Conservation (phyloP, 2,797 vertebrate species). For the Siniperca undulata region DNA sequence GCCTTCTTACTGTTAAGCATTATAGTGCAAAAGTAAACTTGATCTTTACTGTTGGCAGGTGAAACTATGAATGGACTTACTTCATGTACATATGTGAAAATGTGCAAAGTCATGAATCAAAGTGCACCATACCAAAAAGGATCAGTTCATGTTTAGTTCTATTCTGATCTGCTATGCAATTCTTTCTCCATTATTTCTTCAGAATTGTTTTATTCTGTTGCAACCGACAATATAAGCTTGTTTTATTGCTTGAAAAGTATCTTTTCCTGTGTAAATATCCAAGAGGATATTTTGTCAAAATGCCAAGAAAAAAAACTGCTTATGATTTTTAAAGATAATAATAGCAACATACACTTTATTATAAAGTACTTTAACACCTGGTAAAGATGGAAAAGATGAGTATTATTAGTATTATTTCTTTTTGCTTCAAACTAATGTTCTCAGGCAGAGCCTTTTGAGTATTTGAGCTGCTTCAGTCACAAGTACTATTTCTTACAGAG, state of each 20-base stretch:
- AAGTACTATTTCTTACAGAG: slow-evolving; percentile 81
- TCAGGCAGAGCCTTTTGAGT: slow-evolving; percentile 95
- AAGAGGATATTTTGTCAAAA: slow-evolving; percentile 88
- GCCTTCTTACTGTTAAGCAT: slow-evolving; percentile 76
- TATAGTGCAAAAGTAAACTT: slow-evolving; percentile 76
- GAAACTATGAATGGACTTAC: slow-evolving; percentile 84
- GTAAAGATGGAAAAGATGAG: slow-evolving; percentile 82
- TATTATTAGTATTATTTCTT: slow-evolving; percentile 83
- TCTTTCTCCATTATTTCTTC: slow-evolving; percentile 85
- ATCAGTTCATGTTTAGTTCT: slow-evolving; percentile 87
- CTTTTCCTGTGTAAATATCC: slow-evolving; percentile 87
- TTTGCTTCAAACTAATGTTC: slow-evolving; percentile 86
- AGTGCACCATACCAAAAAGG: slow-evolving; percentile 92
- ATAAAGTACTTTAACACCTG: slow-evolving; percentile 87
- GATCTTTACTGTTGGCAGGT: slow-evolving; percentile 73
- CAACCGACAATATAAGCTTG: slow-evolving; percentile 91
- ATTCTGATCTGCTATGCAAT: slow-evolving; percentile 98
- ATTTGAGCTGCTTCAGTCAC: slow-evolving; percentile 92
- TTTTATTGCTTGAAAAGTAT: slow-evolving; percentile 89
- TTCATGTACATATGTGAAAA: slow-evolving; percentile 92
- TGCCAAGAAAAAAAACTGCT: slow-evolving; percentile 84
- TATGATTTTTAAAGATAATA: slow-evolving; percentile 87
- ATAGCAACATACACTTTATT: slow-evolving; percentile 87
- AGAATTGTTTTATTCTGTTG: slow-evolving; percentile 85
- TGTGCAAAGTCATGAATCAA: slow-evolving; percentile 85